Base-by-base conservation (phyloP, 2,113 vertebrate species). In the Myocastor coypus region DNA sequence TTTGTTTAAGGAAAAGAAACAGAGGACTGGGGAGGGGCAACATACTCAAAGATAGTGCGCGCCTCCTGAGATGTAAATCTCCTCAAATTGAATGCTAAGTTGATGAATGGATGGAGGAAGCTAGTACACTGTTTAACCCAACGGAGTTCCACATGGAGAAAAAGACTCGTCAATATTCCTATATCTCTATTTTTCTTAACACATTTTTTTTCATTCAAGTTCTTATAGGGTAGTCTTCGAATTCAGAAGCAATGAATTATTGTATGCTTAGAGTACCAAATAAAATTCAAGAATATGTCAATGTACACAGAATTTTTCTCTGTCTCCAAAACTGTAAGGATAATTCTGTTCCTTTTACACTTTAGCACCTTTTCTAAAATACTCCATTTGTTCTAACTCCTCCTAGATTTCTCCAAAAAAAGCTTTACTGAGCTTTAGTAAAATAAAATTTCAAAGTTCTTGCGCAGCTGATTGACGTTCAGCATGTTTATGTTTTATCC, bases 1-100 rank as follows among this genome's bases (percentile, higher is more conserved):
- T 83, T 96, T 97, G 64, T 84, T 94, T 96, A 96, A 97, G 71
- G 59, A 78, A 75, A 90, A 73, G 13, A 87, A 46, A 46, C 8
- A 4, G 11, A 78, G 30, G 52, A 10, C 22, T 50, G 10, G 83
- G 46, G 22, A 12, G 5, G 1, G 12, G 52, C 52, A 19, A 92
- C 88, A 77, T 50, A 10, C 50, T 93, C 68, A 81, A 75, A 93
- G n/a, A 69, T 86, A 92, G 81, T 28, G 16, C 17, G 8, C 61
- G 52, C 87, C 20, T 82, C 92, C 66, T 91, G 95, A 83, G 17
- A 59, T 37, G 0, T 17, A 71, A 10, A 80, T 59, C 32, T 90
- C 73, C 17, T 64, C 69, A 93, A 96, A 96, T 0, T n/a, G 75
- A 87, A 89, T 92, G 6, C 28, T 85, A 91, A 95, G 82, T 87